Evolutionary conservation across 2,113 vertebrate genomes (phyloP).

Genomic region (Columbina picui): DNA sequence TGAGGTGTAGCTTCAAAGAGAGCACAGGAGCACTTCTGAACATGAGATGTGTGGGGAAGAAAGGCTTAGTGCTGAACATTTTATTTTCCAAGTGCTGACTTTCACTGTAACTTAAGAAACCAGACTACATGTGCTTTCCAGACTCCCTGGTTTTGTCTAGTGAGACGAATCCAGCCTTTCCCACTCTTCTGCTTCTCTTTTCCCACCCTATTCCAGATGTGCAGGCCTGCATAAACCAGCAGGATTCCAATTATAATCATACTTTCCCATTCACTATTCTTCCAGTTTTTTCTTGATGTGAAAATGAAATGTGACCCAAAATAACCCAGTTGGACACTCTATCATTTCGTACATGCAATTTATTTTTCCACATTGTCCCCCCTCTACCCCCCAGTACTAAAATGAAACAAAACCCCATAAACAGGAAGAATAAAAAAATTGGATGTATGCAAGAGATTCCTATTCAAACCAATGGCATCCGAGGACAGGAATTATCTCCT

Average conservation of each 20-base stretch:
- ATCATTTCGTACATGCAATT: neutral
- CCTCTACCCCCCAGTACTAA: neutral
- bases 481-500: constrained; percentile 32
- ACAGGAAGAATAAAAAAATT: constrained; percentile 14
- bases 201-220: constrained; percentile 71
- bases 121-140: constrained; percentile 61
- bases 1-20: neutral
- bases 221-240: constrained; percentile 67
- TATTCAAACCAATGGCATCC: constrained; percentile 17
- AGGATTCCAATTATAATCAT: constrained; percentile 64
- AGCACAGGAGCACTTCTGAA: neutral
- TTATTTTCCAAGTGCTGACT: constrained; percentile 38
- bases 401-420: neutral
- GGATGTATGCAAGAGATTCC: constrained; percentile 9
- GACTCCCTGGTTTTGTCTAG: constrained; percentile 54
- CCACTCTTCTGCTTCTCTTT: constrained; percentile 60
- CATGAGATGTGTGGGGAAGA: neutral
- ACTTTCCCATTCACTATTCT: constrained; percentile 68
- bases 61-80: neutral
- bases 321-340: constrained; percentile 12
- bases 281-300: constrained; percentile 66
- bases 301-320: constrained; percentile 67
- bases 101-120: constrained; percentile 50
- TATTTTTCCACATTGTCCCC: constrained; percentile 22
- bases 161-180: constrained; percentile 38